Conservation (phyloP, 2,113 vertebrate genomes). For the Melierax canorus region DNA sequence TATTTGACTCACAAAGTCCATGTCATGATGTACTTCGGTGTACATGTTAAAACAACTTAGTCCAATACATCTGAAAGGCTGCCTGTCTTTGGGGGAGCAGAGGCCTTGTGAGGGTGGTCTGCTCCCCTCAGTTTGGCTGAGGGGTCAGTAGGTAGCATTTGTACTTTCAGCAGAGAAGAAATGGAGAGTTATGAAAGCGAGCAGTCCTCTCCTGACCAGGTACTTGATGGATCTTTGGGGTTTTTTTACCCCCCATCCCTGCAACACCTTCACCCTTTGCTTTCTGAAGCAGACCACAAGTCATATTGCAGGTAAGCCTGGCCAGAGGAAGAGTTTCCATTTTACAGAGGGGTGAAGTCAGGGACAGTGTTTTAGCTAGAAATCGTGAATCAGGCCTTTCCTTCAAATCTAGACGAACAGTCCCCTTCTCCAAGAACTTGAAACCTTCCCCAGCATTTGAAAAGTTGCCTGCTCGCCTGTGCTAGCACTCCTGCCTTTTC, state of each 20-base stretch:
- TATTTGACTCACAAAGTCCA: neutral
- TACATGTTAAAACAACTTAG: neutral
- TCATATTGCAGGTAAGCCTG: neutral
- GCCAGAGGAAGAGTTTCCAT: neutral
- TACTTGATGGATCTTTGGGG: neutral
- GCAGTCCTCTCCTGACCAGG: neutral
- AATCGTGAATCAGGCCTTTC: neutral
- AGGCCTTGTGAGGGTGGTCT: neutral
- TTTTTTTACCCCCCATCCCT: neutral
- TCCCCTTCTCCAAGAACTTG: neutral
- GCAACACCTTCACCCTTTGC: neutral
- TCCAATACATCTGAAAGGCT: neutral
- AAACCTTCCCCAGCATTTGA: constrained; percentile 8
- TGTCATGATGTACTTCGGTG: neutral
- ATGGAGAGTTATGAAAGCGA: neutral
- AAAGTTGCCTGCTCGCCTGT: neutral
- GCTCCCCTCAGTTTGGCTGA: neutral
- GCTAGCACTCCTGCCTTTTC: neutral
- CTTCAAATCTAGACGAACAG: neutral
- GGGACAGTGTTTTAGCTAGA: neutral
- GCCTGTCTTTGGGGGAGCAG: neutral
- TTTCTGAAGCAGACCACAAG: neutral
- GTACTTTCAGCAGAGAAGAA: neutral
- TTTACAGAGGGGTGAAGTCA: neutral
- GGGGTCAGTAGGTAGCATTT: neutral